Evolutionary conservation across 2,888 invertebrate genomes (phyloP), one percentile per base, ranked within the genome.

Genomic region (Ectemnius cavifrons): DNA sequence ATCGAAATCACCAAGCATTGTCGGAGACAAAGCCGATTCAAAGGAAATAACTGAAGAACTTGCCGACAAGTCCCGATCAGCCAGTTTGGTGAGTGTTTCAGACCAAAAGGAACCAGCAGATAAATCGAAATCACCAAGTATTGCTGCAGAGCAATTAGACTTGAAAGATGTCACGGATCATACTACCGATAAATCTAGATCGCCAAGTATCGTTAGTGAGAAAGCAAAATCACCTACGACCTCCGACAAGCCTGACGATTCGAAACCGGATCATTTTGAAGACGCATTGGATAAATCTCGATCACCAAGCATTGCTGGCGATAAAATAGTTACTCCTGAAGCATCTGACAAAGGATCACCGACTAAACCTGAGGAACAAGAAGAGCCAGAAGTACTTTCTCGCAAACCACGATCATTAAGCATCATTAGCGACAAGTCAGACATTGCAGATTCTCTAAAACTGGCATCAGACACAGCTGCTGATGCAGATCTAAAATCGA

Each of bases 71-170:
- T 64, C 60, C 2, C 47, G 28, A 65, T 69, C 69, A n/a, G 49
- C 70, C 0, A 70, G 64, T 28, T 0, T 65, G 20, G 69, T 49
- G 2, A 63, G 60, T 47, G 67, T 58, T n/a, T 60, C 20, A 61
- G 68, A 75, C 2, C 59, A 63, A 4, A 64, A 67, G 18, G 70
- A 70, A 59, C 2, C 28, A 11, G 18, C 27, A 2, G 75, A 71
- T 0, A 20, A 45, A 2, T 79, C 82, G 1, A 84, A 84, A 57
- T 80, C 84, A 3, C 78, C 84, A 5, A 85, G 84, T 67, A 63
- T 82, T 45, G 59, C 73, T 8, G 82, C 71, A 16, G 80, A 80
- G 0, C 78, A 79, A 63, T 1, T 49, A 6, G 73, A 79, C 56
- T 20, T 63, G 20, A 67, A 67, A 8, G 71, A 73, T 18, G 68